Percentiles rank a stretch among this genome's conserved stretches.
Evolutionary conservation across 2,888 invertebrate species (phyloP).

Genomic region (Tipula lateralis): DNA sequence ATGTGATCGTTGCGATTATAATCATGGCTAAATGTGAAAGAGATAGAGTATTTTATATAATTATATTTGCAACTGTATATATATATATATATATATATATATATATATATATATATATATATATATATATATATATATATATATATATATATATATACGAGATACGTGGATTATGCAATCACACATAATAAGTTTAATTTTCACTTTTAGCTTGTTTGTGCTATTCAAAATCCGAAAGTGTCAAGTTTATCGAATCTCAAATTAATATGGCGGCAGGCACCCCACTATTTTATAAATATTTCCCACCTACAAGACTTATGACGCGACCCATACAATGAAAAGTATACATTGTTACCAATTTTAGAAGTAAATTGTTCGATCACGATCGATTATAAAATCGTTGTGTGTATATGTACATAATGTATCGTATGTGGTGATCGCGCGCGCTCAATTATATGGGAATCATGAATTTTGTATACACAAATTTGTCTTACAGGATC

Average conservation of each 20-base stretch:
- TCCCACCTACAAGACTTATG: slow-evolving; percentile 19
- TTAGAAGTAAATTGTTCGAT: neutral
- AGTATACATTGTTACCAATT: slow-evolving; percentile 12
- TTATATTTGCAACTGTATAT: neutral
- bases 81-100: no score
- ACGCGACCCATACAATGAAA: neutral
- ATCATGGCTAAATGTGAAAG: neutral
- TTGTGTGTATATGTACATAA: neutral
- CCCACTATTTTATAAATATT: neutral
- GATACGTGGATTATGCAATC: neutral
- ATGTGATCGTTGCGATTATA: slow-evolving; percentile 8
- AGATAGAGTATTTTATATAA: neutral
- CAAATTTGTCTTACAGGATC: slow-evolving; percentile 31
- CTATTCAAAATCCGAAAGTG: neutral
- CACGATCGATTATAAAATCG: neutral
- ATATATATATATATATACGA: no score
- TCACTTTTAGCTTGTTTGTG: neutral
- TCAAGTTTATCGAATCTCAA: neutral
- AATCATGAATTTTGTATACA: slow-evolving; percentile 30
- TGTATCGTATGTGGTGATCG: neutral
- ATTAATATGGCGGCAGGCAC: neutral
- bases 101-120: no score
- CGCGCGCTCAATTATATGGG: slow-evolving; percentile 28
- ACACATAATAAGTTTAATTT: neutral
- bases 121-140: no score